Conservation (phyloP, 2,888 invertebrate species). For the Leptinotarsa haldemani region DNA sequence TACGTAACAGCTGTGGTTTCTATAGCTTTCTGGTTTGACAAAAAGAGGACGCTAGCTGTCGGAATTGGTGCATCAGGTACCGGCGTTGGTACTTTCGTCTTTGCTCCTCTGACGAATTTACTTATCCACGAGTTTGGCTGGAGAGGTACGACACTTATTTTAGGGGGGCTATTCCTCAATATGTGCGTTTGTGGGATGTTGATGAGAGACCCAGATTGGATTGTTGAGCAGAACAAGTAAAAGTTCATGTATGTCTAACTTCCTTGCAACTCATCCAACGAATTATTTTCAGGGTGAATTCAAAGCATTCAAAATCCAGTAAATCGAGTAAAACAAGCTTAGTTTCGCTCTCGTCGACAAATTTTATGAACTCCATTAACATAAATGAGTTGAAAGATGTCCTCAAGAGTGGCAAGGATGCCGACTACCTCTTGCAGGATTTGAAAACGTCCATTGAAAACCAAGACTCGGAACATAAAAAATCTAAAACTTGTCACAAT, state of each 20-base stretch:
- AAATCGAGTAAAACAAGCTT: constrained; percentile 32
- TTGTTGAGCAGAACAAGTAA: constrained; percentile 72
- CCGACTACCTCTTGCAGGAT: constrained; percentile 71
- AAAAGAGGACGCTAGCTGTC: constrained; percentile 85
- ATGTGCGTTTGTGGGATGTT: constrained; percentile 87
- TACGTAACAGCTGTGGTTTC: constrained; percentile 94
- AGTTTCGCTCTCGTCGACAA: constrained; percentile 60
- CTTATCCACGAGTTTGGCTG: constrained; percentile 83
- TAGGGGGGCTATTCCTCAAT: constrained; percentile 87
- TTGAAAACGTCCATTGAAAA: constrained; percentile 56
- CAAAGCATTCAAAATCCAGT: constrained; percentile 23
- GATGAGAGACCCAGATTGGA: constrained; percentile 92
- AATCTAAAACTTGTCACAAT: constrained; percentile 53
- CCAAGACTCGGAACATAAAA: constrained; percentile 62
- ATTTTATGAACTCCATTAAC: constrained; percentile 66
- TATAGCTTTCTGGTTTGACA: constrained; percentile 94
- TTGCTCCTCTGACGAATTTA: constrained; percentile 86
- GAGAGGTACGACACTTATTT: constrained; percentile 82
- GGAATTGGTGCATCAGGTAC: constrained; percentile 91
- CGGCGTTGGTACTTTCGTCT: constrained; percentile 89
- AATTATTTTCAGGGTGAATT: constrained; percentile 25
- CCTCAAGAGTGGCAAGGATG: constrained; percentile 77
- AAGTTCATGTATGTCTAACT: constrained; percentile 17
- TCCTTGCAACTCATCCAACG: not conserved
- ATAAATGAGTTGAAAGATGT: constrained; percentile 71